Conservation (phyloP, 2,888 invertebrate genomes). For the Cryptus viduatorius region DNA sequence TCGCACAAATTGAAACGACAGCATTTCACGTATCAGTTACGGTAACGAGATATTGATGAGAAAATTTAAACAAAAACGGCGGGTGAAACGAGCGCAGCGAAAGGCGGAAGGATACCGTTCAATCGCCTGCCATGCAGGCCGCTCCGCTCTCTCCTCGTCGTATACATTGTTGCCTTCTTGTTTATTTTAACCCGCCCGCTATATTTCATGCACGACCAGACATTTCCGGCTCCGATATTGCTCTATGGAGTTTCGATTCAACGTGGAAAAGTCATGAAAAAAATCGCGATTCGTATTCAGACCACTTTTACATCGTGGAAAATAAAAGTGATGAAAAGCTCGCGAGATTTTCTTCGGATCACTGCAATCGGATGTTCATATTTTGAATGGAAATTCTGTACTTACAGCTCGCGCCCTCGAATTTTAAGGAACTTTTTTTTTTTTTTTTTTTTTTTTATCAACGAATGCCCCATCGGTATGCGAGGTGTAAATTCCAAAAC, state of each 20-base stretch:
- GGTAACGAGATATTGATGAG: constrained; percentile 16
- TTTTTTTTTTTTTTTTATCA: neutral
- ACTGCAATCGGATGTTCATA: neutral
- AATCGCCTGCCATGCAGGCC: neutral
- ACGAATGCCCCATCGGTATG: neutral
- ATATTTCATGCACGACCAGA: constrained; percentile 52
- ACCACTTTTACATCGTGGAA: neutral
- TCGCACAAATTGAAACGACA: constrained; percentile 5
- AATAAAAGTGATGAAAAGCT: constrained; percentile 30
- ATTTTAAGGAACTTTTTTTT: neutral
- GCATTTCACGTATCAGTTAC: neutral
- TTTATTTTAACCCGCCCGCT: constrained; percentile 12
- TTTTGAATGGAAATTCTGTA: neutral
- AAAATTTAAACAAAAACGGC: neutral
- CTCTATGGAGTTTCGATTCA: neutral
- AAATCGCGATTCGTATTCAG: too few species aligned
- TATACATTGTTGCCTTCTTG: neutral
- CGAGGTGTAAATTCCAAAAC: neutral
- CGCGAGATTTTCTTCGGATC: neutral
- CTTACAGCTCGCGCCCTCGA: neutral
- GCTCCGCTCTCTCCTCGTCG: neutral
- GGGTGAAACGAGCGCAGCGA: neutral
- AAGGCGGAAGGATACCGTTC: neutral
- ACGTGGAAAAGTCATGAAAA: too few species aligned
- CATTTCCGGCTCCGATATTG: neutral